Evolutionary conservation across 2,888 invertebrate genomes (phyloP).

Genomic region (Troides aeacus): DNA sequence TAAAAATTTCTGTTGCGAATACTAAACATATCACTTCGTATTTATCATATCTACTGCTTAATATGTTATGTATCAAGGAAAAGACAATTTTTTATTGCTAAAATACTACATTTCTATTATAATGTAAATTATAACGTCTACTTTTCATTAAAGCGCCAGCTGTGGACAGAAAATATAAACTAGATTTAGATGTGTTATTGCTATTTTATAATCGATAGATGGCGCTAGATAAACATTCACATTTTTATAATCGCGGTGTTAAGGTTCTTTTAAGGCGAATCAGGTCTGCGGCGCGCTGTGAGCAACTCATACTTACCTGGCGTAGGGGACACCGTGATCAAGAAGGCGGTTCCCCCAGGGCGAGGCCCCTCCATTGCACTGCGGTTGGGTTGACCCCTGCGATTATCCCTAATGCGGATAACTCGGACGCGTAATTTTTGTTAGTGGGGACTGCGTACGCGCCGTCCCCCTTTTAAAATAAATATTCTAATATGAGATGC

Average conservation of each 20-base stretch:
- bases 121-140: too few relatives aligned
- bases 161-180: background rate
- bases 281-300: background rate
- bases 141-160: background rate
- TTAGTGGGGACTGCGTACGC: constrained; percentile 22
- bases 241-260: constrained; percentile 8
- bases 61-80: too few relatives aligned
- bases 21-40: too few relatives aligned
- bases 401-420: constrained; percentile 24
- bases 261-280: constrained; percentile 1
- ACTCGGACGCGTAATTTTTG: constrained; percentile 25
- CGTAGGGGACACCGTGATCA: constrained; percentile 28
- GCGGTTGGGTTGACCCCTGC: constrained; percentile 24
- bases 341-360: constrained; percentile 19
- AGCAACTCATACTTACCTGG: constrained; percentile 25
- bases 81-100: too few relatives aligned
- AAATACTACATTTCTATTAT: too few relatives aligned
- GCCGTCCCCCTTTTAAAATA: constrained; percentile 8
- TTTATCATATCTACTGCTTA: too few relatives aligned
- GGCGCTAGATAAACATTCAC: background rate
- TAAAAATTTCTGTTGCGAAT: too few relatives aligned
- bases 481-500: too few relatives aligned
- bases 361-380: constrained; percentile 23
- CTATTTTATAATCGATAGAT: background rate
- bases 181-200: too few relatives aligned